Evolutionary conservation across 2,888 invertebrate species (phyloP), one percentile per base, ranked within the genome.

Genomic region (Patella caerulea): DNA sequence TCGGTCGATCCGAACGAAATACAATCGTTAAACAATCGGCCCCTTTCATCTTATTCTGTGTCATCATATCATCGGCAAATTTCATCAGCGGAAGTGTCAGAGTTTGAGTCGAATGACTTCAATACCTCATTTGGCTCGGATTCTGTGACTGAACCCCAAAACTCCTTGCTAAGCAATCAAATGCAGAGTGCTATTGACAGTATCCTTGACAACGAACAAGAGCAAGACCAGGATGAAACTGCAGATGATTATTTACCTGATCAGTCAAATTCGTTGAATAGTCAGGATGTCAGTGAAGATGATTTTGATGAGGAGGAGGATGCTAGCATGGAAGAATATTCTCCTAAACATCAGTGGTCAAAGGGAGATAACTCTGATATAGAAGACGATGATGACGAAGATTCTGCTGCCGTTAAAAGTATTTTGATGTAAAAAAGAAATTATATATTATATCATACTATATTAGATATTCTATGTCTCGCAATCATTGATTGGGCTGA

Each of bases 101-200:
- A 71, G 19, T 24, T 53, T 24, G 73, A 73, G 12, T 34, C 53
- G 12, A 71, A 69, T 53, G 74, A 74, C 12, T 34, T 80, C 55
- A 78, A 80, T 15, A 73, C 78, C 12, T 80, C 80, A 45, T 80
- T 80, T 65, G 78, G 78, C n/a, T 74, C 72, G 17, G 80, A 79
- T 71, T 55, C 54, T 24, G 19, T 65, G 24, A 72, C 74, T 24
- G 77, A 78, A 70, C 78, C 78, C 45, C 78, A 78, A 52, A 74
- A 80, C 72, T 76, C 77, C 55, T 79, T 81, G 75, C 74, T 83
- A 65, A 86, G 86, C 77, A 85, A 85, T 73, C 86, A 96, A 91
- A 95, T 96, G 81, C 95, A 95, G 91, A 95, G 94, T 88, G 95
- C 95, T 82, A 95, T 95, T 86, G 95, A 95, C 90, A 95, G 95